phyloP scores from a whole-genome alignment of 1,140 invertebrate species.

The Ectropis grisescens region DNA sequence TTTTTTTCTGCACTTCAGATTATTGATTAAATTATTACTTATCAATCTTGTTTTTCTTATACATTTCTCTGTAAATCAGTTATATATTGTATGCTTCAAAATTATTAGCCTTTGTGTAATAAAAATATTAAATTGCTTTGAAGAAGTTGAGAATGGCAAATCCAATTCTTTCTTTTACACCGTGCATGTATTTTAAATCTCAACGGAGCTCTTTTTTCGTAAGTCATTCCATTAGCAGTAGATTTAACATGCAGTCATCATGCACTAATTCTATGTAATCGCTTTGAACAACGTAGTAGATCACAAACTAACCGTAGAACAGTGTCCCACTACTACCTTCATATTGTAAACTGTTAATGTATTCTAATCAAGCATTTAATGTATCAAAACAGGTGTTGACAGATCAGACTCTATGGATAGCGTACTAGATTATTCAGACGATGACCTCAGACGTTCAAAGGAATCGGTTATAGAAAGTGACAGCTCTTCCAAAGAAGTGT shows the following conservation, averaged over 20 bases:
- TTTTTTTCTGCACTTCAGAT: too few relatives aligned
- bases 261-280: slow-evolving; percentile 56
- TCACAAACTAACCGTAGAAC: slow-evolving; percentile 29
- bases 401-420: slow-evolving; percentile 47
- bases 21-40: too few relatives aligned
- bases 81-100: too few relatives aligned
- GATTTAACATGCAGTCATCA: slow-evolving; percentile 36
- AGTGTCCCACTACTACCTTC: neutral
- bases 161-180: too few relatives aligned
- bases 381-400: slow-evolving; percentile 57
- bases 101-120: too few relatives aligned
- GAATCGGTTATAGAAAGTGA: slow-evolving; percentile 39
- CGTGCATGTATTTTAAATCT: too few relatives aligned
- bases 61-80: too few relatives aligned
- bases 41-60: too few relatives aligned
- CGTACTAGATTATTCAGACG: slow-evolving; percentile 33
- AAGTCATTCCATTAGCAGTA: too few relatives aligned
- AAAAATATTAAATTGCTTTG: too few relatives aligned
- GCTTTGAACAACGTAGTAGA: slow-evolving; percentile 25
- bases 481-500: slow-evolving; percentile 43
- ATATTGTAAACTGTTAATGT: slow-evolving; percentile 12
- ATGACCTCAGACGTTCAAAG: slow-evolving; percentile 26
- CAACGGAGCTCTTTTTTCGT: too few relatives aligned
- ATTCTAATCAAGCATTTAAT: slow-evolving; percentile 50
- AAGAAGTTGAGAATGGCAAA: too few relatives aligned